phyloP scores from a whole-genome alignment of 2,797 vertebrate genomes.

The Chloroceryle amazona region DNA sequence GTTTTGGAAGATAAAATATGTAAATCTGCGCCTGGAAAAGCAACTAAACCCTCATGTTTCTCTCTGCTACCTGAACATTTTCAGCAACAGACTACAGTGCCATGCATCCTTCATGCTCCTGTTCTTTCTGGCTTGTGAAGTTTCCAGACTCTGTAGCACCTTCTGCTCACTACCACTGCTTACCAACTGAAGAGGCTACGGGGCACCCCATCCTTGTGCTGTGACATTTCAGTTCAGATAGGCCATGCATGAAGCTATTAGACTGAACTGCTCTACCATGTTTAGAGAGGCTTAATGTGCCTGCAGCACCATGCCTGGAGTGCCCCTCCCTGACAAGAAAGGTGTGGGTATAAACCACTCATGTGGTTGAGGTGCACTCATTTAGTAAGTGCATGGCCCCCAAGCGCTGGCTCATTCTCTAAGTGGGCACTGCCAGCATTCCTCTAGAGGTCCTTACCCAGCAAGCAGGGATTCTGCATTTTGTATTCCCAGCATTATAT shows the following conservation, averaged over 20 bases:
- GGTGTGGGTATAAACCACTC: background rate
- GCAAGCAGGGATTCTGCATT: background rate
- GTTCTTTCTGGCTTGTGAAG: background rate
- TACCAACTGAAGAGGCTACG: background rate
- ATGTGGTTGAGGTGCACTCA: background rate
- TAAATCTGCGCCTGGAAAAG: background rate
- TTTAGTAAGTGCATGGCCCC: background rate
- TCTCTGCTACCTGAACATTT: background rate
- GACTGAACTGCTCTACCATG: background rate
- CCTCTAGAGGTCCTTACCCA: background rate
- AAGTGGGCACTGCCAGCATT: background rate
- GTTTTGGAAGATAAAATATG: background rate
- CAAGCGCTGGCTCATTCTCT: accelerated
- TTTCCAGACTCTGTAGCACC: background rate
- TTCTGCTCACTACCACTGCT: background rate
- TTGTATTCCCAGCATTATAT: conserved; percentile 38
- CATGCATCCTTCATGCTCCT: background rate
- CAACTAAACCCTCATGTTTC: background rate
- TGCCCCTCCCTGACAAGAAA: background rate
- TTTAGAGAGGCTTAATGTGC: background rate
- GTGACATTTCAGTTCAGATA: background rate
- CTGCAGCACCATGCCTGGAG: background rate
- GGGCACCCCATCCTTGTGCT: background rate
- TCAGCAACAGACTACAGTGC: background rate
- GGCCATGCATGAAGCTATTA: background rate